Conservation (phyloP, 2,888 invertebrate species). For the Diaprepes abbreviatus region DNA sequence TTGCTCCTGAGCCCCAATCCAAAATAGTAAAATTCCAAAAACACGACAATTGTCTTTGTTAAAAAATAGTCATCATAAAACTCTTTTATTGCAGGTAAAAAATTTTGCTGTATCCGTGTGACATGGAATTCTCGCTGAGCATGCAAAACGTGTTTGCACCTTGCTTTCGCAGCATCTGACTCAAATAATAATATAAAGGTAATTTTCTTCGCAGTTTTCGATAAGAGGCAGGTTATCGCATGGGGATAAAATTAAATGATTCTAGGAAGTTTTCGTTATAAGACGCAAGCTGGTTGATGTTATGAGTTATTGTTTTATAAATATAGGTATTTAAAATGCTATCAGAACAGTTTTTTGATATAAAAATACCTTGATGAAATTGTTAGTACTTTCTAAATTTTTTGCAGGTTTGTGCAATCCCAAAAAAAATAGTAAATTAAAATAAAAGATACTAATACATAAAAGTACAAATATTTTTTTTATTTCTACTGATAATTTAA, state of each 20-base stretch:
- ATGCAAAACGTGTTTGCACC: conserved; percentile 40
- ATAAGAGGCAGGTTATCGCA: conserved; percentile 30
- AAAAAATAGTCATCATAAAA: too few relatives aligned
- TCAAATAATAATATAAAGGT: conserved; percentile 32
- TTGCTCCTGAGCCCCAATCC: too few relatives aligned
- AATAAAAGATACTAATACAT: too few relatives aligned
- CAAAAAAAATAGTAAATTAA: too few relatives aligned
- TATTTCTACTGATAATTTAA: too few relatives aligned
- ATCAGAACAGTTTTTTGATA: too few relatives aligned
- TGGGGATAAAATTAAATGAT: conserved; percentile 10
- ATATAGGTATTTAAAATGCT: neutral
- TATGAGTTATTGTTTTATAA: neutral
- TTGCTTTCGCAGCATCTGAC: conserved; percentile 44
- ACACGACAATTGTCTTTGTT: too few relatives aligned
- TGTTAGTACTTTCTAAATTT: too few relatives aligned
- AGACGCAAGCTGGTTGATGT: neutral
- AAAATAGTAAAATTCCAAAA: too few relatives aligned
- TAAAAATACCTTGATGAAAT: too few relatives aligned
- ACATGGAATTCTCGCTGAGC: conserved; percentile 22
- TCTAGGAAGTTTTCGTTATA: conserved; percentile 16
- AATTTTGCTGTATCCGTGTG: conserved; percentile 25
- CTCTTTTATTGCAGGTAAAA: conserved; percentile 32
- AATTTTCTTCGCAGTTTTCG: conserved; percentile 24
- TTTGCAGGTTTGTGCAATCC: too few relatives aligned
- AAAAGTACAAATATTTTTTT: too few relatives aligned